Evolutionary conservation across 2,888 invertebrate genomes (phyloP), one percentile per base, ranked within the genome.

Genomic region (Xestia sexstrigata): DNA sequence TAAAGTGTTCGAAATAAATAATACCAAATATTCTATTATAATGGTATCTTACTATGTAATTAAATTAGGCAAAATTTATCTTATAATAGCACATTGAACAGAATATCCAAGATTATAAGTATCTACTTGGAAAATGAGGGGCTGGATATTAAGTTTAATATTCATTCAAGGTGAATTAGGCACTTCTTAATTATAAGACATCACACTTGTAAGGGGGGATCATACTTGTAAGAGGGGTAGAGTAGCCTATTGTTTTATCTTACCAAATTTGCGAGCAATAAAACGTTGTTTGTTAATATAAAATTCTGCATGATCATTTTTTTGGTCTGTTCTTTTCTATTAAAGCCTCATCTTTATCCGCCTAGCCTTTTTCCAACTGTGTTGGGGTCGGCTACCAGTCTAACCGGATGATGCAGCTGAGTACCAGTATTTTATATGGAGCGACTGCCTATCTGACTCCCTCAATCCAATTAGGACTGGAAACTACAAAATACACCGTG

Each of bases 71-170:
- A 73, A 81, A 82, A 67, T 78, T 74, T 79, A 68, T 35, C 62
- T 74, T 69, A 55, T 20, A 78, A 78, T 74, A 65, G 45, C 70
- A 68, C 62, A 49, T 67, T 73, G 70, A 52, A 62, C 70, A 45
- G 74, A 82, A 70, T 67, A 67, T n/a, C 20, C 47, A 62, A 78
- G 62, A 62, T 78, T 49, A 74, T 81, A 26, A 81, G 58, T 65
- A 76, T 26, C 23, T 60, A 62, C 13, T 82, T 74, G 20, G 26
- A 49, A 39, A 55, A 78, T 6, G 66, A 73, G 58, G 15, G 55
- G 26, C 45, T 76, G n/a, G 20, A 60, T 79, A 76, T 68, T 52
- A 68, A 49, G 67, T 82, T 68, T 58, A 77, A 77, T 77, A 68
- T 77, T 63, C 6, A 30, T 65, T 68, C 8, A 60, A 69, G 45